Percentiles rank a stretch among this genome's conserved stretches.
phyloP scores from a whole-genome alignment of 2,888 invertebrate genomes.

The Eupithecia dodoneata region DNA sequence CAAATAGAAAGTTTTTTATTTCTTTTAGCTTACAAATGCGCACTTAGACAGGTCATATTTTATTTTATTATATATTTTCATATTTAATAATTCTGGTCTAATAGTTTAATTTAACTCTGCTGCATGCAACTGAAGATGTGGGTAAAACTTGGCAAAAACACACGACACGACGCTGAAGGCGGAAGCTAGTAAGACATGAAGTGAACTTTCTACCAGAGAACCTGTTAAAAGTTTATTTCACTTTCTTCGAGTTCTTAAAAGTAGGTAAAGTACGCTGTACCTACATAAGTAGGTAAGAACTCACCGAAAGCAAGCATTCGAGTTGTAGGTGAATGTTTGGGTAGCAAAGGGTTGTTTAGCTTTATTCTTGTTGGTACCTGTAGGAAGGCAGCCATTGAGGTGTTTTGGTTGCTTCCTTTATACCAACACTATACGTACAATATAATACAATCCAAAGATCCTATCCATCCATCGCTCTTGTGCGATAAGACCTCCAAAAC shows the following conservation, averaged over 20 bases:
- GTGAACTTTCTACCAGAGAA: not conserved
- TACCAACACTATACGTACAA: not conserved
- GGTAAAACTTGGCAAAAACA: not conserved
- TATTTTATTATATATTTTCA: too few relatives aligned
- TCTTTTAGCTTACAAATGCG: too few relatives aligned
- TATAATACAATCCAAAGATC: too few relatives aligned
- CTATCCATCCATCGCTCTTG: too few relatives aligned
- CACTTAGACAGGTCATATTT: too few relatives aligned
- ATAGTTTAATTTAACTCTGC: not conserved
- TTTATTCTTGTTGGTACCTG: not conserved
- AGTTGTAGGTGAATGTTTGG: not conserved
- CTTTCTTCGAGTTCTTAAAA: not conserved
- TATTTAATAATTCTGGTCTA: too few relatives aligned
- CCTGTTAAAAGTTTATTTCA: conserved; percentile 4
- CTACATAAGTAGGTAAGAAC: not conserved
- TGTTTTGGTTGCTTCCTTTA: not conserved
- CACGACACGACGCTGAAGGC: not conserved
- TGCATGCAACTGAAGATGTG: not conserved
- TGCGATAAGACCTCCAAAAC: too few relatives aligned
- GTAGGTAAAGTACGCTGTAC: not conserved
- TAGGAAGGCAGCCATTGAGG: not conserved
- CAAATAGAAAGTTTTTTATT: too few relatives aligned
- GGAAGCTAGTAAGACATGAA: not conserved
- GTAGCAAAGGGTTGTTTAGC: not conserved
- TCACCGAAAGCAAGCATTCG: not conserved